Conservation (phyloP, 2,888 invertebrate species). For the Antitype chi region DNA sequence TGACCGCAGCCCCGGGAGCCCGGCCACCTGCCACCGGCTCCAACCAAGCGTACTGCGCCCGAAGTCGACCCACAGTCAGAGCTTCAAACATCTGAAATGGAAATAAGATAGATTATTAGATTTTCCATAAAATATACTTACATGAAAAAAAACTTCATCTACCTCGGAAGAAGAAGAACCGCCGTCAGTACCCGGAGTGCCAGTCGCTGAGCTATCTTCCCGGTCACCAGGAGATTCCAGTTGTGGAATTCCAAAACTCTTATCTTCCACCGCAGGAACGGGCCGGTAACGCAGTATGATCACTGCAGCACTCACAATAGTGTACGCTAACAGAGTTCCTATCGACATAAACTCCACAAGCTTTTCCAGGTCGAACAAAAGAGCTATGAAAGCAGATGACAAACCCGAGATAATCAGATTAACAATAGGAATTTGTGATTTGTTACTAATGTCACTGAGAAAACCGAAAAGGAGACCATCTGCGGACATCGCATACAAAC, state of each 20-base stretch:
- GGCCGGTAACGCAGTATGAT: constrained; percentile 96
- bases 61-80: constrained; percentile 94
- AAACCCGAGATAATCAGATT: constrained; percentile 95
- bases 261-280: constrained; percentile 86
- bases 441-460: constrained; percentile 94
- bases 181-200: constrained; percentile 91
- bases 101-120: not conserved
- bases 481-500: constrained; percentile 97
- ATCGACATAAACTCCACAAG: constrained; percentile 99
- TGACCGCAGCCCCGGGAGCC: constrained; percentile 94
- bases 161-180: constrained; percentile 91
- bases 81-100: constrained; percentile 90
- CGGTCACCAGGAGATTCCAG: constrained; percentile 90
- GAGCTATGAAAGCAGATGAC: constrained; percentile 94
- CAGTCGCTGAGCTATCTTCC: constrained; percentile 91
- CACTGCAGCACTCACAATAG: constrained; percentile 97
- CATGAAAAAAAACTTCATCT: not conserved
- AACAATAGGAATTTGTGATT: constrained; percentile 95
- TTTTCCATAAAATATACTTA: not conserved
- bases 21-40: constrained; percentile 93
- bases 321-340: constrained; percentile 96
- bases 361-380: constrained; percentile 96
- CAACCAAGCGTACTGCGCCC: constrained; percentile 93
- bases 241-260: constrained; percentile 86
- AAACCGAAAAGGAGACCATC: constrained; percentile 96